phyloP scores from a whole-genome alignment of 2,888 invertebrate species.

The Rhodophaea formosa region DNA sequence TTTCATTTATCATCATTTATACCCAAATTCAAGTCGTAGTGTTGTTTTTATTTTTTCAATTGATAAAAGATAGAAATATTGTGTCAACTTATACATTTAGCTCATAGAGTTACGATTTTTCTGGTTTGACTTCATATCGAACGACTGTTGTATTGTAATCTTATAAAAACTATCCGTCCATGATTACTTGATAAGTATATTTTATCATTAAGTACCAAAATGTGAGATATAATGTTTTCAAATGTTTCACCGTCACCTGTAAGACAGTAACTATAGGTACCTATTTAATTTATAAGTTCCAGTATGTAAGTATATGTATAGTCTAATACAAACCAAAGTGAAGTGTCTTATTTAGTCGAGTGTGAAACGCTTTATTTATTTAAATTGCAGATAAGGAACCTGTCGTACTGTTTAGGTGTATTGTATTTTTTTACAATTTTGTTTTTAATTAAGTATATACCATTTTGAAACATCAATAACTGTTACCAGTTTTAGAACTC shows the following conservation, averaged over 20 bases:
- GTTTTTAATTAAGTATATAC: conserved; percentile 11
- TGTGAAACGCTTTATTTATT: conserved; percentile 79
- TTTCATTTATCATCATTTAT: too few species aligned
- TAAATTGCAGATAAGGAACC: conserved; percentile 37
- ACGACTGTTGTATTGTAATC: not conserved
- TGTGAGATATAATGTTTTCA: conserved; percentile 7
- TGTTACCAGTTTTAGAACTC: conserved; percentile 29
- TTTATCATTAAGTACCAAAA: conserved; percentile 20
- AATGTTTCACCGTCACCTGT: conserved; percentile 16
- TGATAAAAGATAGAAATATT: too few species aligned
- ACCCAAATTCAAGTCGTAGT: too few species aligned
- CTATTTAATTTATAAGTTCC: not conserved
- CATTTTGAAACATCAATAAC: not conserved
- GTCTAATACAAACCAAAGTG: conserved; percentile 76
- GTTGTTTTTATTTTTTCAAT: too few species aligned
- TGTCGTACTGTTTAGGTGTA: conserved; percentile 30
- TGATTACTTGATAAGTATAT: conserved; percentile 27
- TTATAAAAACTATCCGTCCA: conserved; percentile 27
- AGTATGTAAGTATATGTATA: conserved; percentile 43
- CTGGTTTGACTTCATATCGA: not conserved
- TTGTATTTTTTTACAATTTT: conserved; percentile 13
- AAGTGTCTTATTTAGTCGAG: conserved; percentile 75
- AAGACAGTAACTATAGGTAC: not conserved
- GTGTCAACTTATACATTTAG: too few species aligned
- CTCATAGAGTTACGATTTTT: too few species aligned